phyloP scores from a whole-genome alignment of 2,113 vertebrate species.

The Etia nguti region DNA sequence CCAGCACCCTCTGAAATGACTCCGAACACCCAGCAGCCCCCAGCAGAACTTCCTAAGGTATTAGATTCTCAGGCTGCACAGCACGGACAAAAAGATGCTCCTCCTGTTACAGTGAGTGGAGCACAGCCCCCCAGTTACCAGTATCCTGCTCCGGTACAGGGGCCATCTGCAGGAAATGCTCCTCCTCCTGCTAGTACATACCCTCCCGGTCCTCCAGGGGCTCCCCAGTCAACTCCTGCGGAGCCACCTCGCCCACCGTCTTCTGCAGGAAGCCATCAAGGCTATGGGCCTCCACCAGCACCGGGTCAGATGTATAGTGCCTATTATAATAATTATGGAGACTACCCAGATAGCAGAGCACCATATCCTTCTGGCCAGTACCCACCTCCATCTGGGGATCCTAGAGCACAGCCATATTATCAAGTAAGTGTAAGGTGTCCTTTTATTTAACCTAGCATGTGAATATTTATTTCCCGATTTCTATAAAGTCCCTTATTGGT shows the following conservation, averaged over 20 bases:
- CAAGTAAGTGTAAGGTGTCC: conserved; percentile 68
- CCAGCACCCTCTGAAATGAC: conserved; percentile 24
- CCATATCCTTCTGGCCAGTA: conserved; percentile 74
- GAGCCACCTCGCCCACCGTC: conserved; percentile 76
- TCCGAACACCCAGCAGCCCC: conserved; percentile 26
- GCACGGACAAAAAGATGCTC: conserved; percentile 41
- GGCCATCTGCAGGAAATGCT: conserved; percentile 17
- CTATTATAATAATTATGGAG: conserved; percentile 76
- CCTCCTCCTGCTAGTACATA: conserved; percentile 15
- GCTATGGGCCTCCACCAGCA: conserved; percentile 62
- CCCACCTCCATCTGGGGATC: conserved; percentile 70
- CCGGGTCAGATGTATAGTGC: conserved; percentile 57
- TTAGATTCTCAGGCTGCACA: conserved; percentile 2
- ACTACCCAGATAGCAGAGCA: conserved; percentile 72
- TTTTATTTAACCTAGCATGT: not conserved
- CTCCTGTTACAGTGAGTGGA: conserved; percentile 19
- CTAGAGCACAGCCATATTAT: conserved; percentile 83
- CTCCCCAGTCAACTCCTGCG: conserved; percentile 43
- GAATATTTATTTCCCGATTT: not conserved
- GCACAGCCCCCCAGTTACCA: conserved; percentile 22
- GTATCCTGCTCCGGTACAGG: conserved; percentile 34
- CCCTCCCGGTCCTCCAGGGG: conserved; percentile 29
- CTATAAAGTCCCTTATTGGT: not conserved
- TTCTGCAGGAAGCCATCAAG: conserved; percentile 71
- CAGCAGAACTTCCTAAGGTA: conserved; percentile 28